Evolutionary conservation across 2,888 invertebrate species (phyloP).

Genomic region (Myathropa florea): DNA sequence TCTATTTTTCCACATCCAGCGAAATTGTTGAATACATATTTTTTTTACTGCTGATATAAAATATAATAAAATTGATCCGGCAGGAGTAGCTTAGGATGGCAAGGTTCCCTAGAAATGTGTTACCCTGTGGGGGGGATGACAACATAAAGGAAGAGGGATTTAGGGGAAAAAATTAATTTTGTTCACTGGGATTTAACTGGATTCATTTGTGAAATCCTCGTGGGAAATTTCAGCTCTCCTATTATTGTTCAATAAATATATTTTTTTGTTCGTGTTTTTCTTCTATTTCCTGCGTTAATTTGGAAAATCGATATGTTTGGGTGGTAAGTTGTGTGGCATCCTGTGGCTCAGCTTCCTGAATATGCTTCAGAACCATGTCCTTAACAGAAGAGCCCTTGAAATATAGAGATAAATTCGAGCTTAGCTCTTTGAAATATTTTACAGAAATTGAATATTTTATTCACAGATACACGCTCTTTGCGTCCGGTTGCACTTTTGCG

Average conservation of each 20-base stretch:
- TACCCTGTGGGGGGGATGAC: not conserved
- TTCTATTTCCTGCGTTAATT: not conserved
- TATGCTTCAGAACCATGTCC: not conserved
- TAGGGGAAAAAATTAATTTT: not conserved
- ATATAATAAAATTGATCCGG: not conserved
- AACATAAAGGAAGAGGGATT: not conserved
- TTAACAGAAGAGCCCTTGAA: not conserved
- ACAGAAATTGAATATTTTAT: not conserved
- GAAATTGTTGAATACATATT: not conserved
- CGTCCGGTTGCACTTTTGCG: not conserved
- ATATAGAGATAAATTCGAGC: not conserved
- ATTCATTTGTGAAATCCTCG: constrained; percentile 22
- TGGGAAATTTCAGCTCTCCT: constrained; percentile 21
- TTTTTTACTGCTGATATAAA: not conserved
- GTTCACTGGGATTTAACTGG: constrained; percentile 14
- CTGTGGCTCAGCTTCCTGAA: not conserved
- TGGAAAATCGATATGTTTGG: not conserved
- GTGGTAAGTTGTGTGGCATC: not conserved
- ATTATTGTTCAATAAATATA: not conserved
- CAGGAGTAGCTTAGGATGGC: not conserved
- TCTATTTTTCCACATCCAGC: not conserved
- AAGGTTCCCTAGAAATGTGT: not conserved
- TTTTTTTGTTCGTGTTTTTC: not conserved
- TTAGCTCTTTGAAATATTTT: not conserved
- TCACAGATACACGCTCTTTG: not conserved